Evolutionary conservation across 2,888 invertebrate species (phyloP).

Genomic region (Nomada fabriciana): DNA sequence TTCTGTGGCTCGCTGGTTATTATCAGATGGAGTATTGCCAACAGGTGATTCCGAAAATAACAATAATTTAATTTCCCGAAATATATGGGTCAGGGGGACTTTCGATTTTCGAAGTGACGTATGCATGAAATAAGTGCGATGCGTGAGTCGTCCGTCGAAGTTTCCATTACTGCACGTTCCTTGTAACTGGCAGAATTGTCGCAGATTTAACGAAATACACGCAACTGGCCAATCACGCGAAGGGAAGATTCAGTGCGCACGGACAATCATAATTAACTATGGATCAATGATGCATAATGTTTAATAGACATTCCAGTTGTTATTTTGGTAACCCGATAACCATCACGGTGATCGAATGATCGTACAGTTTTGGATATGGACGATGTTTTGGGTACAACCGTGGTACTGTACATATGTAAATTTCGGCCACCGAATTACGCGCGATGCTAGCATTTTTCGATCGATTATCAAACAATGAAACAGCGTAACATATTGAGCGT

Average conservation of each 20-base stretch:
- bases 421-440: conserved; percentile 3
- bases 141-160: conserved; percentile 19
- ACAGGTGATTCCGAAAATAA: conserved; percentile 74
- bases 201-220: background rate
- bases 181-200: conserved; percentile 33
- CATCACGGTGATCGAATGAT: background rate
- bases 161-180: conserved; percentile 10
- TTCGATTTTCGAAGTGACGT: conserved; percentile 61
- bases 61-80: conserved; percentile 70
- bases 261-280: conserved; percentile 36
- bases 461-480: conserved; percentile 2
- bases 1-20: conserved; percentile 66
- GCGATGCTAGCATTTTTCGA: background rate
- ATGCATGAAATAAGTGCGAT: conserved; percentile 65
- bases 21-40: conserved; percentile 73
- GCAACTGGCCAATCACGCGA: too few species aligned
- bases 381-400: background rate
- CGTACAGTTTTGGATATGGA: background rate
- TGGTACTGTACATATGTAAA: background rate
- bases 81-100: conserved; percentile 69
- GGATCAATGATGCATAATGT: conserved; percentile 18
- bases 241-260: conserved; percentile 29
- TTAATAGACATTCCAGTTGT: conserved; percentile 7
- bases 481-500: too few species aligned
- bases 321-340: conserved; percentile 18